Percentiles rank a stretch among this genome's conserved stretches.
phyloP scores from a whole-genome alignment of 2,113 vertebrate genomes.

The Diadophis punctatus region DNA sequence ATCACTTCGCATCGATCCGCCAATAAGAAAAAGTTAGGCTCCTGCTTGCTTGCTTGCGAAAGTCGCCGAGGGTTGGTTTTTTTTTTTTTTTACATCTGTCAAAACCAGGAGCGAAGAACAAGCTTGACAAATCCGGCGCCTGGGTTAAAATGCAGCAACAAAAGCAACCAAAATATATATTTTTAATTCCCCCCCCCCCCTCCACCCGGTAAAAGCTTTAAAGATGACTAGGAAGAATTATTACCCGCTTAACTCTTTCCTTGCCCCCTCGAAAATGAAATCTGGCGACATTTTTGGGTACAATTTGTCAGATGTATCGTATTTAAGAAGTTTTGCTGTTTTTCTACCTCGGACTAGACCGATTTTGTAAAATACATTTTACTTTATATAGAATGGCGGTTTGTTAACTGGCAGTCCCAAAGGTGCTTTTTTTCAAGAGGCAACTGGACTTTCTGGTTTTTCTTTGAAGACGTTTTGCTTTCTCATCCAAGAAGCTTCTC shows the following conservation, averaged over 20 bases:
- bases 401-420: neutral
- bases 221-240: neutral
- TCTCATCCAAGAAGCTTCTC: too few relatives aligned
- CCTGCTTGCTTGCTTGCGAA: neutral
- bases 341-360: too few relatives aligned
- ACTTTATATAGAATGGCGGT: neutral
- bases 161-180: neutral
- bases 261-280: neutral
- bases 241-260: neutral
- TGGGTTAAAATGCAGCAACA: neutral
- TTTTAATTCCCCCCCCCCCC: too few relatives aligned
- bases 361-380: neutral
- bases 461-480: too few relatives aligned
- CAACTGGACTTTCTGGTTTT: too few relatives aligned
- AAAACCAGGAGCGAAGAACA: conserved; percentile 36
- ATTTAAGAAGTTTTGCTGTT: neutral
- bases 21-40: neutral
- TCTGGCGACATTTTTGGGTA: neutral
- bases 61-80: neutral
- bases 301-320: too few relatives aligned
- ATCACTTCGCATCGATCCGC: neutral
- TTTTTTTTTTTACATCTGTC: conserved; percentile 33
- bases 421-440: too few relatives aligned
- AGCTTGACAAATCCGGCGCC: neutral
- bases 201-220: neutral